Percentiles rank a stretch among this genome's conserved stretches.
Evolutionary conservation across 1,140 invertebrate species (phyloP).

Genomic region (Lasioglossum albipes): DNA sequence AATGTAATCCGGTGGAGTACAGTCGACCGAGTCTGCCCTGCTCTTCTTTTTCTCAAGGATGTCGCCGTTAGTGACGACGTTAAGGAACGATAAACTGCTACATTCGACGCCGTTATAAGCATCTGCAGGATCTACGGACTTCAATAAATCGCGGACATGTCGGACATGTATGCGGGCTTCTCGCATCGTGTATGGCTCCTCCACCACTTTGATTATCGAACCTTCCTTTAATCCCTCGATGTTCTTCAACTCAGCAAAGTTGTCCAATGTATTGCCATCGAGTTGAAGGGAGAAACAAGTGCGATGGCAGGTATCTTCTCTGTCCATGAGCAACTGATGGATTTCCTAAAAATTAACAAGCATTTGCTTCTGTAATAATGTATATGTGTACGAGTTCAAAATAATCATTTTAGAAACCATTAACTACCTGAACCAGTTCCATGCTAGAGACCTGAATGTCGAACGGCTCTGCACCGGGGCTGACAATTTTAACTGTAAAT

Average conservation of each 20-base stretch:
- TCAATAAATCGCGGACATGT: conserved; percentile 96
- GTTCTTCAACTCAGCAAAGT: conserved; percentile 98
- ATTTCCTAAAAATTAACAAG: conserved; percentile 86
- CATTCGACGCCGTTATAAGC: conserved; percentile 97
- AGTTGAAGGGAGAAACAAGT: conserved; percentile 99
- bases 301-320: conserved; percentile 98
- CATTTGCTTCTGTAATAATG: neutral
- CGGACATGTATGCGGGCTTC: conserved; percentile 98
- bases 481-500: conserved; percentile 94
- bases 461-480: conserved; percentile 93
- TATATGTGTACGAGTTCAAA: no score
- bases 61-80: conserved; percentile 95
- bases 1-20: conserved; percentile 97
- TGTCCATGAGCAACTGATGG: conserved; percentile 97
- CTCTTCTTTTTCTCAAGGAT: conserved; percentile 93
- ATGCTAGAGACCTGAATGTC: conserved; percentile 98
- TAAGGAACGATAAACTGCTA: conserved; percentile 96
- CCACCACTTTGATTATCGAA: conserved; percentile 94
- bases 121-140: conserved; percentile 95
- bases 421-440: conserved; percentile 92
- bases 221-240: conserved; percentile 97
- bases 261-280: conserved; percentile 95
- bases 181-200: conserved; percentile 98
- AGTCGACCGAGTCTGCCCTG: conserved; percentile 94
- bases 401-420: neutral